Conservation (phyloP, 2,888 invertebrate species). For the Nipponacmea schrenckii region DNA sequence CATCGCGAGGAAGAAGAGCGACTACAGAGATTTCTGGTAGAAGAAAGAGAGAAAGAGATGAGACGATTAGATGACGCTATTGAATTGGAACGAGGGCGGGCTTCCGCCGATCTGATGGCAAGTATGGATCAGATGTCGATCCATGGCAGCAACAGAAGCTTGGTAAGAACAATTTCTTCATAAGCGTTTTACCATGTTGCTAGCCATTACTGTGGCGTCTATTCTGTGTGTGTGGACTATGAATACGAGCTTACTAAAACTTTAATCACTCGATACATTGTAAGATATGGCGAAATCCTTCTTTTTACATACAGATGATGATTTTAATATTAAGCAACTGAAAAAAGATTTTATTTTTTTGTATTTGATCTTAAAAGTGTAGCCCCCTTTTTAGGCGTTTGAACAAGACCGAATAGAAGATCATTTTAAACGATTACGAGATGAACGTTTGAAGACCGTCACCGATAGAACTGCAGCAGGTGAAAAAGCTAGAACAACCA, state of each 20-base stretch:
- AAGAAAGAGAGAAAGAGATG: conserved; percentile 59
- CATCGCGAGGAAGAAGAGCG: conserved; percentile 97
- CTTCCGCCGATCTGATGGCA: conserved; percentile 52
- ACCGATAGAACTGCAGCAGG: conserved; percentile 60
- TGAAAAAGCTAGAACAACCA: conserved; percentile 61
- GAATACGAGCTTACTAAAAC: too few relatives aligned
- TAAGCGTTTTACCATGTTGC: too few relatives aligned
- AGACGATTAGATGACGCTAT: conserved; percentile 52
- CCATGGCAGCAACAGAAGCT: conserved; percentile 38
- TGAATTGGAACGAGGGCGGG: conserved; percentile 50
- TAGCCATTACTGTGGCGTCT: too few relatives aligned
- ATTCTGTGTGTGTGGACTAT: too few relatives aligned
- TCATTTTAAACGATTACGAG: conserved; percentile 51
- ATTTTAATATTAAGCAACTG: too few relatives aligned
- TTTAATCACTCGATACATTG: too few relatives aligned
- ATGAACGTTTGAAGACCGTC: conserved; percentile 50
- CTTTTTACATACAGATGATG: too few relatives aligned
- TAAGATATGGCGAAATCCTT: too few relatives aligned
- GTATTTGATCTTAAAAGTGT: too few relatives aligned
- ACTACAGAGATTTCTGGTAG: conserved; percentile 70
- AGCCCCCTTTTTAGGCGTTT: conserved; percentile 21
- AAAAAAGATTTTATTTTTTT: too few relatives aligned
- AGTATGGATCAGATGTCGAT: conserved; percentile 49
- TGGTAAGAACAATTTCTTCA: conserved; percentile 15
- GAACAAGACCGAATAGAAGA: conserved; percentile 60